Evolutionary conservation across 2,888 invertebrate species (phyloP), one percentile per base, ranked within the genome.

Genomic region (Leptogaster cylindrica): DNA sequence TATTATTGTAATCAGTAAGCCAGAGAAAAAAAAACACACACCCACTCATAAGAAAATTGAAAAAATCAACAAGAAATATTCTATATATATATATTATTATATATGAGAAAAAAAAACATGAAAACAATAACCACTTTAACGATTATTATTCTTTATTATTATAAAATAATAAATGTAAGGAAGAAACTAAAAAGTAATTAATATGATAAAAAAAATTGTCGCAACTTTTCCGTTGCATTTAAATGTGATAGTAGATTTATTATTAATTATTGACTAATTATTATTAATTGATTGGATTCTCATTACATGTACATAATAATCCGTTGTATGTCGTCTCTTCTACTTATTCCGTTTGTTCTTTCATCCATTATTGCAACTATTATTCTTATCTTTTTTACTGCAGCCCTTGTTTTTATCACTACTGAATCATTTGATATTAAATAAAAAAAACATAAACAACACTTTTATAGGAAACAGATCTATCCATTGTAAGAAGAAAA

Each of bases 231-330:
- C 48, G 71, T 71, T 71, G 70, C 70, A 70, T 70, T 71, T 71
- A 70, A 71, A 71, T 71, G 71, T 71, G 71, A 71, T 71, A 71
- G 69, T 72, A 72, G 70, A 68, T 71, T 72, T 71, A 68, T 70
- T 69, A 64, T 65, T 39, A 51, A 48, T 48, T 64, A 48, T 33
- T 64, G 39, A 50, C 46, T 64, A 48, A 46, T 46, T 64, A 64
- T 64, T 65, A 65, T 50, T 39, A 39, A n/a, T 65, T 20, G 36
- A 64, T 33, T 48, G 27, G 31, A 46, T 23, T 23, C 10, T 50
- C 33, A 52, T 36, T 64, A 44, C 27, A 27, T 51, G 27, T 51
- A 28, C 28, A 51, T 28, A 28, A 27, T 16, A 51, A 25, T 51
- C 28, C n/a, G n/a, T n/a, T 14, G 14, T 41, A 12, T 61, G 61